phyloP scores from a whole-genome alignment of 2,888 invertebrate species.

The Mayetiola destructor region DNA sequence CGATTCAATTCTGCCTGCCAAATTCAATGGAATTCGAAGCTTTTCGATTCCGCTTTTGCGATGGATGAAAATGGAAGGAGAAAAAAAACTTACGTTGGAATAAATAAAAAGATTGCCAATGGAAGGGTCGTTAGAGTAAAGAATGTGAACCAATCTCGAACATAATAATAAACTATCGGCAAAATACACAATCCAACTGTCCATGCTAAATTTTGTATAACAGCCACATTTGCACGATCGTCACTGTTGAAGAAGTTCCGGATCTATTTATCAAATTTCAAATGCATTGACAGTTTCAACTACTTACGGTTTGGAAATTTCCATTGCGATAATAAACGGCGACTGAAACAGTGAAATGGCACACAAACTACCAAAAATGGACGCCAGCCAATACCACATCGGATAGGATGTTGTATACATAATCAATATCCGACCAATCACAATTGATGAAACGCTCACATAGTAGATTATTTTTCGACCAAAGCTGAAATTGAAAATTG shows the following conservation, averaged over 20 bases:
- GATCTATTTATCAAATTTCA: not conserved
- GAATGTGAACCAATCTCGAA: slow-evolving; percentile 38
- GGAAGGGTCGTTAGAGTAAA: slow-evolving; percentile 38
- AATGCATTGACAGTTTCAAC: not conserved
- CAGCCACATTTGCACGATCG: slow-evolving; percentile 37
- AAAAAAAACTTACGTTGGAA: slow-evolving; percentile 32
- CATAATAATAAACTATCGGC: slow-evolving; percentile 39
- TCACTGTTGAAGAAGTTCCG: slow-evolving; percentile 24
- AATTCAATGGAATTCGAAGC: not conserved
- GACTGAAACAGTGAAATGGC: slow-evolving; percentile 37
- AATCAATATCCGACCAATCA: slow-evolving; percentile 34
- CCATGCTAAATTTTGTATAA: slow-evolving; percentile 40
- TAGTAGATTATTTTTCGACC: slow-evolving; percentile 39
- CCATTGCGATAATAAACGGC: slow-evolving; percentile 40
- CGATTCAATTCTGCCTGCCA: no score
- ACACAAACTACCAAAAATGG: slow-evolving; percentile 35
- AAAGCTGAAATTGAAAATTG: slow-evolving; percentile 29
- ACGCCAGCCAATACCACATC: slow-evolving; percentile 33
- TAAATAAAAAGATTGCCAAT: slow-evolving; percentile 33
- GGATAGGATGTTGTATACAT: slow-evolving; percentile 33
- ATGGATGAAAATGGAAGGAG: no score
- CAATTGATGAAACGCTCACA: slow-evolving; percentile 33
- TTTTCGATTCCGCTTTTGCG: no score
- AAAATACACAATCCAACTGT: slow-evolving; percentile 38
- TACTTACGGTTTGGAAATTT: slow-evolving; percentile 38